Conservation (phyloP, 2,888 invertebrate genomes). For the Phyto melanocephala region DNA sequence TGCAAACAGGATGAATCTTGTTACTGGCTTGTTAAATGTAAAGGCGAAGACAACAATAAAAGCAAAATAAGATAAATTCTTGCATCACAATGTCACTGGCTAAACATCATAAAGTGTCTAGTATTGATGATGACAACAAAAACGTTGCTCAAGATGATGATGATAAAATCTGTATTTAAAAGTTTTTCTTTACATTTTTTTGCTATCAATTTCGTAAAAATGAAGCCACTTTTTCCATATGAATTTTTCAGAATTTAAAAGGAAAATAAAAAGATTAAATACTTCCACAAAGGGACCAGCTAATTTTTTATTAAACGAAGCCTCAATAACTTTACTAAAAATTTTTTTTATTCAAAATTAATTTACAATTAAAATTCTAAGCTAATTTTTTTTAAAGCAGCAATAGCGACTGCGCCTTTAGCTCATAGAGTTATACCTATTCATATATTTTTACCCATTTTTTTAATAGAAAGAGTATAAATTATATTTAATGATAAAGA, state of each 20-base stretch:
- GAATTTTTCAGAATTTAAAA: conserved; percentile 26
- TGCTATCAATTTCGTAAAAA: conserved; percentile 14
- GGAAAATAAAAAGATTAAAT: background rate
- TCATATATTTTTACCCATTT: no score
- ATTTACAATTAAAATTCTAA: no score
- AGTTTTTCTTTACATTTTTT: background rate
- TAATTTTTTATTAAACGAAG: no score
- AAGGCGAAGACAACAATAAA: background rate
- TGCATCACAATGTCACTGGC: conserved; percentile 42
- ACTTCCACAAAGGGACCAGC: background rate
- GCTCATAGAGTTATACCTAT: no score
- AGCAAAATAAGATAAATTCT: background rate
- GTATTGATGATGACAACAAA: conserved; percentile 25
- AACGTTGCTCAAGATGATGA: conserved; percentile 11
- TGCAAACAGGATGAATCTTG: conserved; percentile 45
- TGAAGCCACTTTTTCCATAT: conserved; percentile 27
- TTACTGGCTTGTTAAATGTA: conserved; percentile 33
- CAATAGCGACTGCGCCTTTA: no score
- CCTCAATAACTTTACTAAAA: no score
- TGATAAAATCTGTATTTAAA: conserved; percentile 42
- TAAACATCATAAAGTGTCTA: conserved; percentile 42
- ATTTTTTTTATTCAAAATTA: no score
- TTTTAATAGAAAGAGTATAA: no score
- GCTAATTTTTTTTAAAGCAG: no score
- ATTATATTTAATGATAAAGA: no score